Base-by-base conservation (phyloP, 2,888 invertebrate genomes). In the Heliconius ismenius region DNA sequence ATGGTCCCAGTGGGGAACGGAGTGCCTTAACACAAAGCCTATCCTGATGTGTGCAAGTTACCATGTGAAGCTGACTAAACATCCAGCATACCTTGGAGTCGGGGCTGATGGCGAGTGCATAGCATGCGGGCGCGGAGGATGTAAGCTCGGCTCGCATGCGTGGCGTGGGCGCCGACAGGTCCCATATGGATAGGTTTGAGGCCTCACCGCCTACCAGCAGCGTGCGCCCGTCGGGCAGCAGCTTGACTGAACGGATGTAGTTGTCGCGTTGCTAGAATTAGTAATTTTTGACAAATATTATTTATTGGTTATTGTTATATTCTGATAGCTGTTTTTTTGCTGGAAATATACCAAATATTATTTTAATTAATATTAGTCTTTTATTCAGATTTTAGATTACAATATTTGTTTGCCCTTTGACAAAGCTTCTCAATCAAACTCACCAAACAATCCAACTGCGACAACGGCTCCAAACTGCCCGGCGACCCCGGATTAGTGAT, bases 131-230 rank as follows among this genome's bases (percentile, higher is more conserved):
- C 79, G 99, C 98, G 79, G 97, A 97, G 2, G 97, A 97, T 32
- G 97, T 97, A 75, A 97, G 91, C 88, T 99, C 98, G 18, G 98
- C 98, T 88, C 98, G 98, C 86, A 98, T 98, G 76, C 98, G 95
- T 77, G 98, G 98, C 82, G 98, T 98, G 63, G 98, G 97, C 83
- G 97, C 97, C 39, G 89, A 89, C 82, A 99, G 92, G 92, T 99
- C 99, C 98, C 99, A 99, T 84, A 99, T 98, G 78, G 98, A 98
- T 81, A 99, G 95, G 86, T 98, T 98, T 82, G 97, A 97, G 67
- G 99, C 98, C 92, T 99, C 99, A 13, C 99, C 99, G 73, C 99
- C 99, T 75, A 99, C 99, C 82, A 99, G 97, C 77, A 99, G 93
- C 72, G 99, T 99, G 76, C 98, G 95, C 0, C 98, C 98, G 90